phyloP scores from a whole-genome alignment of 2,888 invertebrate species.

The Hemicrepidius hirtus region DNA sequence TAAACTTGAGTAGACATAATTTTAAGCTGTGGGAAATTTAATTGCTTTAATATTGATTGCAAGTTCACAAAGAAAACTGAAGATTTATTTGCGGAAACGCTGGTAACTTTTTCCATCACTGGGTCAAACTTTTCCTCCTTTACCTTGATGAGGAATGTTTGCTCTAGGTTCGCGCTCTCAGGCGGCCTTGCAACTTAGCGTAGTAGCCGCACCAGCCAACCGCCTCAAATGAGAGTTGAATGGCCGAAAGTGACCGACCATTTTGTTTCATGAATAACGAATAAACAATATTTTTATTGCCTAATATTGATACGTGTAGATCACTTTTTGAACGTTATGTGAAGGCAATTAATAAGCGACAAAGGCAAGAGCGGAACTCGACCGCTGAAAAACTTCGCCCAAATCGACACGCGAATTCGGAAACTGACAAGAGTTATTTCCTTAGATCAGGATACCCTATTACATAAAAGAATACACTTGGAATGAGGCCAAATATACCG shows the following conservation, averaged over 20 bases:
- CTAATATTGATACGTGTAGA: conserved; percentile 56
- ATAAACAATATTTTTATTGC: conserved; percentile 64
- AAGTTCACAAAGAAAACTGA: conserved; percentile 18
- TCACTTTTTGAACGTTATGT: conserved; percentile 13
- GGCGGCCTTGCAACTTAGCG: conserved; percentile 63
- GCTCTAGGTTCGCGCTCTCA: conserved; percentile 49
- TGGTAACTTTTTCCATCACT: conserved; percentile 42
- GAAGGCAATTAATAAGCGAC: conserved; percentile 9
- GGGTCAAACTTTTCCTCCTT: conserved; percentile 50
- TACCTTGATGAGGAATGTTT: conserved; percentile 52
- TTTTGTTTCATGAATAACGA: conserved; percentile 64
- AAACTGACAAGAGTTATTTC: conserved; percentile 7
- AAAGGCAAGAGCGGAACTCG: background rate
- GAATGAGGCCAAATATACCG: conserved; percentile 16
- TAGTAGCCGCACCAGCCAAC: conserved; percentile 58
- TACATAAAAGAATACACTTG: conserved; percentile 10
- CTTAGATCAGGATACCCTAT: conserved; percentile 1
- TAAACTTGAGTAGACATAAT: background rate
- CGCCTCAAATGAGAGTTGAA: conserved; percentile 64
- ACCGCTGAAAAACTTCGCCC: background rate
- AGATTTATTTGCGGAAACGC: conserved; percentile 34
- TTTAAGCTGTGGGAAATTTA: conserved; percentile 14
- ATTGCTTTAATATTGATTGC: conserved; percentile 1
- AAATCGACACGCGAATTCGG: conserved; percentile 21
- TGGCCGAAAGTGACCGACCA: conserved; percentile 65